Evolutionary conservation across 1,140 invertebrate genomes (phyloP).

Genomic region (Andricus grossulariae): DNA sequence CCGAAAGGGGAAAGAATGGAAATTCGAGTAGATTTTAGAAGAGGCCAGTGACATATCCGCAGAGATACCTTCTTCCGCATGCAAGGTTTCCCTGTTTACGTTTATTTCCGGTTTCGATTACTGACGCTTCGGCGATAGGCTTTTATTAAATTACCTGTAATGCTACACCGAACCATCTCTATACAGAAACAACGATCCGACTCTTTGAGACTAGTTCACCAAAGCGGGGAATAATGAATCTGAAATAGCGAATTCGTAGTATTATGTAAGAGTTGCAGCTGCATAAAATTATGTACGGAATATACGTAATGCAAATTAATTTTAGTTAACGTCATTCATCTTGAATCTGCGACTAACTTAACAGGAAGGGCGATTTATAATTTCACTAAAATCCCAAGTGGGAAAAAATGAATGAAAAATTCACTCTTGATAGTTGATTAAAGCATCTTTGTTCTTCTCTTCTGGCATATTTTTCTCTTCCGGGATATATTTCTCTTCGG

Average conservation of each 20-base stretch:
- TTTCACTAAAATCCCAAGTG: too few relatives aligned
- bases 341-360: too few relatives aligned
- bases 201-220: not conserved
- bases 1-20: not conserved
- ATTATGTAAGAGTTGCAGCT: not conserved
- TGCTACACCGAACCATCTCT: not conserved
- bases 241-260: not conserved
- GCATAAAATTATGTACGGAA: not conserved
- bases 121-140: not conserved
- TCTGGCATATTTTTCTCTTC: too few relatives aligned
- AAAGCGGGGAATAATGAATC: not conserved
- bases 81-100: slow-evolving; percentile 9
- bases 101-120: slow-evolving; percentile 22
- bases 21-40: not conserved
- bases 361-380: too few relatives aligned
- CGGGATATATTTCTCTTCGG: too few relatives aligned
- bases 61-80: not conserved
- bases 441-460: too few relatives aligned
- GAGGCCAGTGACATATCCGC: not conserved
- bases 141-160: slow-evolving; percentile 20
- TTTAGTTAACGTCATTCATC: too few relatives aligned
- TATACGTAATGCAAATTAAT: too few relatives aligned
- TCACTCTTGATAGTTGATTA: too few relatives aligned
- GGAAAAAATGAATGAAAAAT: too few relatives aligned
- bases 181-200: not conserved